Evolutionary conservation across 2,113 vertebrate genomes (phyloP).

Genomic region (Gasterosteus aculeatus): DNA sequence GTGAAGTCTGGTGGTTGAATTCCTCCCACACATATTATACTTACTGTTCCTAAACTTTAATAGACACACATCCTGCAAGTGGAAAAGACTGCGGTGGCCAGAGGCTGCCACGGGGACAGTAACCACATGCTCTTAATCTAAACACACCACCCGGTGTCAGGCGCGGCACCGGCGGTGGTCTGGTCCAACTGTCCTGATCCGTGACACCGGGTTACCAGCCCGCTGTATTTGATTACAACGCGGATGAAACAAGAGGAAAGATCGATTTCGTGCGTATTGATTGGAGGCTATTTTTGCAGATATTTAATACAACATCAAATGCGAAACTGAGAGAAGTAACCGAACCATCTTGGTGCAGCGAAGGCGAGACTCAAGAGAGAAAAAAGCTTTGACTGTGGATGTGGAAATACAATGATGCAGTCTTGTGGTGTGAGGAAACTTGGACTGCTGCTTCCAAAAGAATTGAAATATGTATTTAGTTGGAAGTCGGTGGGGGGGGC

Average conservation of each 20-base stretch:
- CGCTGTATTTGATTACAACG: not conserved
- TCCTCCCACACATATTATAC: not conserved
- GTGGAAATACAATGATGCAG: not conserved
- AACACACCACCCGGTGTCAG: constrained; percentile 44
- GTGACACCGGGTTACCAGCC: constrained; percentile 10
- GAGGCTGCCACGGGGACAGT: constrained; percentile 48
- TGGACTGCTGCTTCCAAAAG: constrained; percentile 18
- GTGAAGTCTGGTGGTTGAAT: constrained; percentile 9
- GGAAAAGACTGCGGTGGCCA: constrained; percentile 18
- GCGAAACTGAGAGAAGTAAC: not conserved
- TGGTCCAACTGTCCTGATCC: constrained; percentile 13
- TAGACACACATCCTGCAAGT: not conserved
- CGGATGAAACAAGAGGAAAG: not conserved
- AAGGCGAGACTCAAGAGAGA: not conserved
- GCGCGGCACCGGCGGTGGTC: constrained; percentile 42
- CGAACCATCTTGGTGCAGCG: not conserved
- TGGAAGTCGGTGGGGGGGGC: not conserved
- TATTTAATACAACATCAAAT: constrained; percentile 14
- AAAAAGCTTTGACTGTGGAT: not conserved
- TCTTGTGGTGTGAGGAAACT: constrained; percentile 7
- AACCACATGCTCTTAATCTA: constrained; percentile 61
- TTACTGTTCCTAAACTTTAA: constrained; percentile 5
- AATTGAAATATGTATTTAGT: not conserved
- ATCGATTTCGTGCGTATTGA: not conserved
- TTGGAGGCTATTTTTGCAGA: not conserved